Evolutionary conservation across 2,113 vertebrate species (phyloP).

Genomic region (Gopherus flavomarginatus): DNA sequence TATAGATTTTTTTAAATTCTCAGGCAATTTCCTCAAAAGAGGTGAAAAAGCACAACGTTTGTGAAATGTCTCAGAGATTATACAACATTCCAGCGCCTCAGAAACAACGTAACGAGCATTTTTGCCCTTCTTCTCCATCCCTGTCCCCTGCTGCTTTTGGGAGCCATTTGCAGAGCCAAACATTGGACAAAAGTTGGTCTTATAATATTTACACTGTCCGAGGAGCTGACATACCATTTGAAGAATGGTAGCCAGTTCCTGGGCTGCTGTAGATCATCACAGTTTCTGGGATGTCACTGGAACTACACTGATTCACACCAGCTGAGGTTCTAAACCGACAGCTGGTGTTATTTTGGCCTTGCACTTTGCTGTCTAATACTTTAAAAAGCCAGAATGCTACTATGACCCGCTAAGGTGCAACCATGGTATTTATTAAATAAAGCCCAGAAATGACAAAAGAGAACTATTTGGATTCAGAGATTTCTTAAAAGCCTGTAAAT

Average conservation of each 20-base stretch:
- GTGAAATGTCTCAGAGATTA: not conserved
- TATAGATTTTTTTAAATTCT: not conserved
- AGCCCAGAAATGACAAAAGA: not conserved
- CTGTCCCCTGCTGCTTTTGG: not conserved
- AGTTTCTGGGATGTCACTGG: not conserved
- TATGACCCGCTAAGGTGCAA: not conserved
- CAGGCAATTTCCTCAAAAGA: not conserved
- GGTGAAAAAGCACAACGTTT: not conserved
- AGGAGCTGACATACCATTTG: not conserved
- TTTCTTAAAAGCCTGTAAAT: not conserved
- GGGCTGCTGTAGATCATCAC: not conserved
- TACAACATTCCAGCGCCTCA: not conserved
- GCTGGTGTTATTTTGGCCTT: not conserved
- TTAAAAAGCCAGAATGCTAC: not conserved
- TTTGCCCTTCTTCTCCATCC: not conserved
- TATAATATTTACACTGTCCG: fast-evolving
- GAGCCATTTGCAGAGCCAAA: not conserved
- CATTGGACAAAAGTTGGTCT: not conserved
- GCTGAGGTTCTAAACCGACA: not conserved
- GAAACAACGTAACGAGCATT: not conserved
- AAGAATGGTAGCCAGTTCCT: not conserved
- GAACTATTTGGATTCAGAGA: not conserved
- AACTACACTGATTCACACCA: fast-evolving
- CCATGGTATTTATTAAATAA: not conserved
- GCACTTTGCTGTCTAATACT: not conserved